phyloP scores from a whole-genome alignment of 2,797 vertebrate genomes.

The Phaenicophaeus curvirostris region DNA sequence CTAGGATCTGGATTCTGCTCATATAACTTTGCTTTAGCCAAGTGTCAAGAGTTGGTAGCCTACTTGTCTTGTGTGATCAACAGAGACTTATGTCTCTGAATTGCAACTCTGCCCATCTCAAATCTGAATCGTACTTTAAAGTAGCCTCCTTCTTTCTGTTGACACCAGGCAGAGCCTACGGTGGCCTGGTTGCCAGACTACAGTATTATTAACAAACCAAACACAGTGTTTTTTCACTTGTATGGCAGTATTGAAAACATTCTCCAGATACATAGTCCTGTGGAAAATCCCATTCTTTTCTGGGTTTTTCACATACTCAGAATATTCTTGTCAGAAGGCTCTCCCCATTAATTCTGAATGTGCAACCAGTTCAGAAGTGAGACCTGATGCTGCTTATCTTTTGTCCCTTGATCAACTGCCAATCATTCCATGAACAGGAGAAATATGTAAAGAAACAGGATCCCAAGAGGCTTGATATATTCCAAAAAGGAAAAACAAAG shows the following conservation, averaged over 20 bases:
- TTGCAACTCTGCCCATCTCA: background rate
- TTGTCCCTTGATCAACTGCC: background rate
- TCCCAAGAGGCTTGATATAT: background rate
- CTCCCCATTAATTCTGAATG: background rate
- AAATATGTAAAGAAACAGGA: conserved; percentile 3
- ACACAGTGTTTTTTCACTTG: background rate
- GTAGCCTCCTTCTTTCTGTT: background rate
- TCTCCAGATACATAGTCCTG: background rate
- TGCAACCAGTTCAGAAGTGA: conserved; percentile 16
- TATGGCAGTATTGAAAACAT: background rate
- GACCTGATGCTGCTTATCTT: background rate
- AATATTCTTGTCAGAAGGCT: background rate
- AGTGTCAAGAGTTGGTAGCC: background rate
- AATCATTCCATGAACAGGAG: background rate
- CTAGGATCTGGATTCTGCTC: background rate
- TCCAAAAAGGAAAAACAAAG: background rate
- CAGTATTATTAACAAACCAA: background rate
- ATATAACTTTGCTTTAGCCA: background rate
- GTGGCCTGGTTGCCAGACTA: background rate
- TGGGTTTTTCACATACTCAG: background rate
- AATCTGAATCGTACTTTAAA: background rate
- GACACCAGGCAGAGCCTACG: background rate
- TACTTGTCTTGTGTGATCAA: background rate
- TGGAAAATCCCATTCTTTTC: background rate
- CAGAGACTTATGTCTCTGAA: background rate